Conservation (phyloP, 2,888 invertebrate species). For the Oeneis ivallda region DNA sequence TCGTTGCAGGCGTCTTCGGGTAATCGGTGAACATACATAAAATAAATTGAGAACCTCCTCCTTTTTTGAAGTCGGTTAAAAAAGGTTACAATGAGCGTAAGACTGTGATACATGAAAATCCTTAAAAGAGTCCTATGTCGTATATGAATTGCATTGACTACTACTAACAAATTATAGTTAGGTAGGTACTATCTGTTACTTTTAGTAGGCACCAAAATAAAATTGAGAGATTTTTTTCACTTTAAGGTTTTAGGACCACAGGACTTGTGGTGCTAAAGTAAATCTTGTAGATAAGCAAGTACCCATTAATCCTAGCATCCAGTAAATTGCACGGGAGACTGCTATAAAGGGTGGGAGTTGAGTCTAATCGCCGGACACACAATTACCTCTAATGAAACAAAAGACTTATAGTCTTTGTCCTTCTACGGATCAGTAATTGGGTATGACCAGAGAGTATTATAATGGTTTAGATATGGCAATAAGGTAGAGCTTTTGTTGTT, state of each 20-base stretch:
- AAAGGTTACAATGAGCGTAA: too few species aligned
- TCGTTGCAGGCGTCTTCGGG: too few species aligned
- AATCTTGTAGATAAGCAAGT: slow-evolving; percentile 10
- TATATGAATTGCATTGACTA: too few species aligned
- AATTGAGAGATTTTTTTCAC: not conserved
- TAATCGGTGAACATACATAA: too few species aligned
- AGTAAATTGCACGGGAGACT: slow-evolving; percentile 26
- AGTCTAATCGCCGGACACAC: slow-evolving; percentile 28
- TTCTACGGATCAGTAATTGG: slow-evolving; percentile 28
- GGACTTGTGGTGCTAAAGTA: not conserved
- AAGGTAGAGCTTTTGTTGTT: not conserved
- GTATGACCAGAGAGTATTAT: slow-evolving; percentile 8
- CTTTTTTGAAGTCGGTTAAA: too few species aligned
- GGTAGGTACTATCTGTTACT: too few species aligned
- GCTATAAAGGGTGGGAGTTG: slow-evolving; percentile 24
- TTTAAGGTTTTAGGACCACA: not conserved
- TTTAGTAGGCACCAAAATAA: too few species aligned
- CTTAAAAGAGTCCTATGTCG: too few species aligned
- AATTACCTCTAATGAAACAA: slow-evolving; percentile 38
- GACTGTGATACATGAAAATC: too few species aligned
- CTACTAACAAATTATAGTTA: too few species aligned
- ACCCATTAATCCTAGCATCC: slow-evolving; percentile 15
- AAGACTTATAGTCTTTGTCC: slow-evolving; percentile 31
- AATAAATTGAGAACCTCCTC: too few species aligned
- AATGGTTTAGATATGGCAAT: slow-evolving; percentile 8